Evolutionary conservation across 2,888 invertebrate species (phyloP).

Genomic region (Sepioteuthis lessoniana): DNA sequence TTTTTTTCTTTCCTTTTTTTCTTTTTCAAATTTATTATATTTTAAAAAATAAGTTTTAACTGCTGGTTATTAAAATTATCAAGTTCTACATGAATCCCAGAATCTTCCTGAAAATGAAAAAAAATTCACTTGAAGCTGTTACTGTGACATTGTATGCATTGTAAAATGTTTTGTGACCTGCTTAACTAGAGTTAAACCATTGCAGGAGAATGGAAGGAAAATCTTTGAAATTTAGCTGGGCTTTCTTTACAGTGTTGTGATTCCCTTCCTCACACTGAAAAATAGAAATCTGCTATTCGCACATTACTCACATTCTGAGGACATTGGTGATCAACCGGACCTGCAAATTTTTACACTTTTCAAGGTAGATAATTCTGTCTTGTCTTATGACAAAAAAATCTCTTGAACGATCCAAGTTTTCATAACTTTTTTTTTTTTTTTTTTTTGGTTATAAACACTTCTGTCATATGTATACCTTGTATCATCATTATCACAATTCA

Average conservation of each 20-base stretch:
- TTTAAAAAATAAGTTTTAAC: background rate
- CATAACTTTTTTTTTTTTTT: no score
- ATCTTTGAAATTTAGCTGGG: background rate
- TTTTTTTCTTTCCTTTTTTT: background rate
- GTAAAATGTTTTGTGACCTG: constrained; percentile 14
- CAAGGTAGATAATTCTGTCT: background rate
- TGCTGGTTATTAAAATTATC: background rate
- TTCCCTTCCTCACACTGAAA: background rate
- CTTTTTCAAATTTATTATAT: background rate
- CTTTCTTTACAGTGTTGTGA: constrained; percentile 23
- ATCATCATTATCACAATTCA: no score
- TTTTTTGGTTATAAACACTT: background rate
- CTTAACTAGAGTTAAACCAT: background rate
- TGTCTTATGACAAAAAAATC: background rate
- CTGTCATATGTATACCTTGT: background rate
- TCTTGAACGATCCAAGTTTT: background rate
- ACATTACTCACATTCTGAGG: background rate
- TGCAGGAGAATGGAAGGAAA: background rate
- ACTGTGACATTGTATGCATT: constrained; percentile 6
- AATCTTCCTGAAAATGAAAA: background rate
- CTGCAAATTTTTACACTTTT: background rate
- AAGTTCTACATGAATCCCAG: background rate
- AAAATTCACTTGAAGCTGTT: background rate
- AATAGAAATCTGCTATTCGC: background rate
- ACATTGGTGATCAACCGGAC: background rate